These are phyloP conservation scores for Platycercus adscitus DNA, from an alignment of 2,113 vertebrate genomes.

Conservation along the genomic window DNA sequence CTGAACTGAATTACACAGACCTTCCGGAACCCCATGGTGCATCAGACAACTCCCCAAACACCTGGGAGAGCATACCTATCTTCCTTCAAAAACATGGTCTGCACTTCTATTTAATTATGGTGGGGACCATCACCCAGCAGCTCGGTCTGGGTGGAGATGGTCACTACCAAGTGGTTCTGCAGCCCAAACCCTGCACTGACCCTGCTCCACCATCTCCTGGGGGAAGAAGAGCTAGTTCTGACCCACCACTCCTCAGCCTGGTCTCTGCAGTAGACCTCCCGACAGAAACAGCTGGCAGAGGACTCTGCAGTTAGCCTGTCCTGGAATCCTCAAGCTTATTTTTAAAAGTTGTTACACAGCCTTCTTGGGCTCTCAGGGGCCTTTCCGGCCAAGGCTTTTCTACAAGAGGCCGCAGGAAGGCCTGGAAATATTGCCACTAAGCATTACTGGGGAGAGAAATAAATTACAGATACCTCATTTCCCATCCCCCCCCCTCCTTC, in stretches of 20 bases:
- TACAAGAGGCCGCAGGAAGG: neutral
- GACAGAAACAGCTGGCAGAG: conserved; percentile 27
- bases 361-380: neutral
- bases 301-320: neutral
- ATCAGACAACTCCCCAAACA: neutral
- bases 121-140: neutral
- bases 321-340: conserved; percentile 39
- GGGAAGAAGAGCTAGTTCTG: neutral
- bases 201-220: neutral
- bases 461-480: neutral
- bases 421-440: neutral
- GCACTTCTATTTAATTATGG: neutral
- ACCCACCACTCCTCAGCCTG: neutral
- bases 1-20: neutral
- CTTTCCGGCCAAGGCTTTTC: neutral
- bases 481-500: neutral
- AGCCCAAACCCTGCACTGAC: neutral
- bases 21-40: fast-evolving
- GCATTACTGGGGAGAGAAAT: neutral
- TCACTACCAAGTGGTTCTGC: fast-evolving
- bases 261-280: neutral
- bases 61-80: fast-evolving
- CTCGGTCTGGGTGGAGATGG: fast-evolving
- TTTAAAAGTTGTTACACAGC: conserved; percentile 21
- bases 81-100: fast-evolving